Evolutionary conservation across 2,113 vertebrate genomes (phyloP).

Genomic region (Diglossa brunneiventris): DNA sequence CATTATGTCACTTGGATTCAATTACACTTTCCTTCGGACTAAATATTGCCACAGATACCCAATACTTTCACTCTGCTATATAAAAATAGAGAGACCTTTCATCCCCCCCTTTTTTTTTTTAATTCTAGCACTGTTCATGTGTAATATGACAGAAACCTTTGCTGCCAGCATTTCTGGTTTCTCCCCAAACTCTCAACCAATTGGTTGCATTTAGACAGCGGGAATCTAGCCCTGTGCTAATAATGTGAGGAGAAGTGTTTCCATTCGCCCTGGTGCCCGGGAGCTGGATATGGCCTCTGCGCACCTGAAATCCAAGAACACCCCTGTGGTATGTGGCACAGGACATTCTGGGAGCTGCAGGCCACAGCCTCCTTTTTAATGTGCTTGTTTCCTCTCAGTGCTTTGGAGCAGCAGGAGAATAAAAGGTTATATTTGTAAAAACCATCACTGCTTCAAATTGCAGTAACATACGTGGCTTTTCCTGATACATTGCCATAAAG

Average conservation of each 20-base stretch:
- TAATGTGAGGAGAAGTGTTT: neutral
- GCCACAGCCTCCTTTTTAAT: neutral
- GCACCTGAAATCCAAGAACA: constrained; percentile 28
- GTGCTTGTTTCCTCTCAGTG: neutral
- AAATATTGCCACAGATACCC: constrained; percentile 15
- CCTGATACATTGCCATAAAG: neutral
- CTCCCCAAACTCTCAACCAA: neutral
- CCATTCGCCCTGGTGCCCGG: neutral
- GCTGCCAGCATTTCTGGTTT: neutral
- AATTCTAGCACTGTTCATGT: neutral
- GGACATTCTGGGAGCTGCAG: neutral
- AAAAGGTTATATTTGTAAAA: neutral
- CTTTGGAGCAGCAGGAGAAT: neutral
- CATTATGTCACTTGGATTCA: constrained; percentile 36
- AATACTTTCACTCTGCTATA: neutral
- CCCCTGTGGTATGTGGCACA: neutral
- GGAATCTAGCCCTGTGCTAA: neutral
- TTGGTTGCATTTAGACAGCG: neutral
- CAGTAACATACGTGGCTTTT: neutral
- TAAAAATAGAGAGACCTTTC: constrained; percentile 53
- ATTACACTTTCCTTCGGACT: constrained; percentile 16
- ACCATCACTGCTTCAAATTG: neutral
- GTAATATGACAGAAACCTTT: neutral
- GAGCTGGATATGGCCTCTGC: neutral
- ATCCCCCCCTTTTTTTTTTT: neutral